Evolutionary conservation across 2,888 invertebrate genomes (phyloP).

Genomic region (Agrochola circellaris): DNA sequence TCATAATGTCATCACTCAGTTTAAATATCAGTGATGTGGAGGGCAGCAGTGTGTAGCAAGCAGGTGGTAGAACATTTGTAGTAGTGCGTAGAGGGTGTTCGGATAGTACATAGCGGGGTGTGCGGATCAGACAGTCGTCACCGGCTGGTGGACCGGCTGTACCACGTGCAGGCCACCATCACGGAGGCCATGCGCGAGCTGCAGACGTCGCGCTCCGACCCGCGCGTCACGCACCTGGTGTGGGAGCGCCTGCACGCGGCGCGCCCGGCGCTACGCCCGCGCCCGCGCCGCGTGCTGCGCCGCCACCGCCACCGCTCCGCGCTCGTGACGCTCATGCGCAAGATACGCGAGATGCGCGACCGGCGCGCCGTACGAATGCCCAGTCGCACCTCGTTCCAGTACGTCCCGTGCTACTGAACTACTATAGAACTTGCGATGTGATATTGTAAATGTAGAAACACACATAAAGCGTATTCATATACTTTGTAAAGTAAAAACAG

Average conservation of each 20-base stretch:
- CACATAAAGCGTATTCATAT: not conserved
- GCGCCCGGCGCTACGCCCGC: not conserved
- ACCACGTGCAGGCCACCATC: constrained; percentile 77
- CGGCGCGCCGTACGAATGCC: fast-evolving
- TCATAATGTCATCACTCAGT: not conserved
- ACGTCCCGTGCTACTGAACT: not conserved
- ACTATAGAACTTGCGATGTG: not conserved
- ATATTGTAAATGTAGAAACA: constrained; percentile 1
- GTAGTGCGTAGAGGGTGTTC: constrained; percentile 36
- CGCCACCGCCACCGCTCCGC: not conserved
- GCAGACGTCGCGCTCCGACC: constrained; percentile 74
- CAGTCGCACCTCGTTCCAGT: not conserved
- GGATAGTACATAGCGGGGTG: constrained; percentile 70
- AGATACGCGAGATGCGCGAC: not conserved
- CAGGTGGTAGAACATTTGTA: not conserved
- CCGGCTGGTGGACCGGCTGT: constrained; percentile 81
- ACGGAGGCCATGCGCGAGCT: constrained; percentile 72
- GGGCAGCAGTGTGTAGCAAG: not conserved
- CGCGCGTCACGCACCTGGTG: constrained; percentile 73
- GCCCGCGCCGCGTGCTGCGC: fast-evolving
- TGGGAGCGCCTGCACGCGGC: constrained; percentile 63
- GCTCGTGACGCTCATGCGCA: not conserved
- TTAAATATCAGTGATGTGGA: not conserved
- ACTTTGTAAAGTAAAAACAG: not conserved
- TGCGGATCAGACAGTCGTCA: constrained; percentile 86